Percentiles rank a stretch among this genome's conserved stretches.
These are phyloP conservation scores for Hypolimnas misippus DNA, from an alignment of 2,888 invertebrate genomes.

Conservation along the genomic window DNA sequence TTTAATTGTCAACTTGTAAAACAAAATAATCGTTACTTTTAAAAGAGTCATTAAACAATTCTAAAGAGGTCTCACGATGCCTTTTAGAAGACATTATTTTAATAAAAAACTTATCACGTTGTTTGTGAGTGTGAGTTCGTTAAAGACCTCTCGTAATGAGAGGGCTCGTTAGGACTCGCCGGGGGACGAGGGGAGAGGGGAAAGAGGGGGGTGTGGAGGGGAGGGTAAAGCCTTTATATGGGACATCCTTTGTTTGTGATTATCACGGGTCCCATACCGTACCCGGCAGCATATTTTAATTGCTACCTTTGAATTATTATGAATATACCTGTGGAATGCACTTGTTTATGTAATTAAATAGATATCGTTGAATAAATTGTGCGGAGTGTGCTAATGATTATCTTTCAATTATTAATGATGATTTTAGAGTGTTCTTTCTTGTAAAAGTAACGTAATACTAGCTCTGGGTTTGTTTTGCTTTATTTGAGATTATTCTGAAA, in stretches of 20 bases:
- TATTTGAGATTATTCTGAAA: too few species aligned
- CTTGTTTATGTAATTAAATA: not conserved
- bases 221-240: conserved; percentile 8
- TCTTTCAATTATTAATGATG: too few species aligned
- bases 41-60: not conserved
- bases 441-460: too few species aligned
- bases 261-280: not conserved
- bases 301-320: conserved; percentile 12
- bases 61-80: not conserved
- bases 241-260: conserved; percentile 24
- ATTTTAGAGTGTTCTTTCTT: too few species aligned
- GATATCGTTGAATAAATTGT: too few species aligned
- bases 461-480: too few species aligned
- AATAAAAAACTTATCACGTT: conserved; percentile 24
- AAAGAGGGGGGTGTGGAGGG: not conserved
- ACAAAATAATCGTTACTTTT: not conserved
- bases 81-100: conserved; percentile 16
- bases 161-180: conserved; percentile 33
- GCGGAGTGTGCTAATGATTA: too few species aligned
- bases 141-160: conserved; percentile 35
- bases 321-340: not conserved
- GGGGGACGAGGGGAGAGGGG: not conserved
- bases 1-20: too few species aligned
- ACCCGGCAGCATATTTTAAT: conserved; percentile 14
- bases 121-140: conserved; percentile 23